phyloP scores from a whole-genome alignment of 2,797 vertebrate genomes.

The Microcaecilia unicolor region DNA sequence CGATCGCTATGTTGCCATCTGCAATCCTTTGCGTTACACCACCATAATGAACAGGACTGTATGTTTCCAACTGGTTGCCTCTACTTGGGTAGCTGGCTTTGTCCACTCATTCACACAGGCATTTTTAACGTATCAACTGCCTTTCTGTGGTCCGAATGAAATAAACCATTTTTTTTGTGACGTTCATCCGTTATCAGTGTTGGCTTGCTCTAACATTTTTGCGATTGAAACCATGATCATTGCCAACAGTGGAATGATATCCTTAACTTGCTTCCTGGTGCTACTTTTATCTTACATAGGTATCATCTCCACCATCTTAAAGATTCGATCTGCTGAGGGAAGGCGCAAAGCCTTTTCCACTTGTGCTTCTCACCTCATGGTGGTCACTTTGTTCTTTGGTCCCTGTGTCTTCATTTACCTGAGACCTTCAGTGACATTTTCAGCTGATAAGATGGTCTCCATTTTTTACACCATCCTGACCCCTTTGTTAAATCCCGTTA shows the following conservation, averaged over 20 bases:
- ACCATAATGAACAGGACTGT: conserved; percentile 25
- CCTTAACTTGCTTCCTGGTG: conserved; percentile 33
- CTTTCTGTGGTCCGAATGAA: conserved; percentile 39
- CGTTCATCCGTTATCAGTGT: conserved; percentile 31
- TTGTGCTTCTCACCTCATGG: conserved; percentile 25
- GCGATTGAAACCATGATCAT: conserved; percentile 31
- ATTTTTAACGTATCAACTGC: conserved; percentile 18
- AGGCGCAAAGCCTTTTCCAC: conserved; percentile 28
- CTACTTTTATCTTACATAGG: conserved; percentile 31
- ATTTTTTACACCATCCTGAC: conserved; percentile 35
- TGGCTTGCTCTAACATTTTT: conserved; percentile 38
- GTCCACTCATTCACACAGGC: conserved; percentile 35
- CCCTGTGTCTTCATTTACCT: conserved; percentile 22
- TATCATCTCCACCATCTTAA: conserved; percentile 30
- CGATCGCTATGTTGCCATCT: conserved; percentile 35
- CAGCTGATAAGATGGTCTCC: conserved; percentile 24
- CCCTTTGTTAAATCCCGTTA: conserved; percentile 27
- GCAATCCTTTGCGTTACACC: conserved; percentile 30
- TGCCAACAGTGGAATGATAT: conserved; percentile 40
- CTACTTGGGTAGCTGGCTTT: conserved; percentile 32
- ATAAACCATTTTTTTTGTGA: conserved; percentile 44
- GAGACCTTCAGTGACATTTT: conserved; percentile 14
- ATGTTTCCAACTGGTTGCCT: conserved; percentile 20
- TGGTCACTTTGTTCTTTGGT: conserved; percentile 22
- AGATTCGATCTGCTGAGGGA: conserved; percentile 19